Evolutionary conservation across 2,113 vertebrate genomes (phyloP), one percentile per base, ranked within the genome.

Genomic region (Progne subis): DNA sequence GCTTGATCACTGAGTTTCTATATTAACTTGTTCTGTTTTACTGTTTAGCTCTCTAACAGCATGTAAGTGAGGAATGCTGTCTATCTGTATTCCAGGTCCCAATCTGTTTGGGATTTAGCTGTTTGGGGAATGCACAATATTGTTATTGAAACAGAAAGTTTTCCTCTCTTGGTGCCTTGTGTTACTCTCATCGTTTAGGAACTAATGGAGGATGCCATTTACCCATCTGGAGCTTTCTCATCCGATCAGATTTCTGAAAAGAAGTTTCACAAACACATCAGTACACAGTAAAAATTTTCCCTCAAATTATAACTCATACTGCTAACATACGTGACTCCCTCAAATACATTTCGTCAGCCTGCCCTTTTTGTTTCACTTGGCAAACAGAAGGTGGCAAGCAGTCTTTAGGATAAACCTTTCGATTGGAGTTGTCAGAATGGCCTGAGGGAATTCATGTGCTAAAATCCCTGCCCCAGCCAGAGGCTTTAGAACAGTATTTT

Each of bases 361-460:
- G 82, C 47, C 50, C 50, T 67, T 88, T 84, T 86, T 95, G 47
- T 93, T 96, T 96, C 69, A 25, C n/a, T 95, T 90, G 90, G 87
- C 59, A 90, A 65, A 59, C 4, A 52, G 64, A 81, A 75, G 64
- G 60, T 71, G 76, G 76, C 37, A 60, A 88, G 64, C 32, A 90
- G 46, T n/a, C 57, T 94, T 74, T 32, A 67, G 82, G 82, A 65
- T 80, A 86, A 96, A 83, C 53, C 55, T 95, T 83, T 20, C 56
- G 39, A 92, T 29, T 88, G 79, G 79, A 71, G 43, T 88, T 88
- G 92, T 95, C 88, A 88, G 76, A 94, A 78, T 39, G 52, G 88
- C 92, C 88, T 75, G 39, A 71, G 88, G 92, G 86, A 94, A 94
- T 90, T 94, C 82, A 93, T 53, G 92, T 90, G 94, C 80, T 72